Conservation (phyloP, 64 coral and sea anemone genomes). For the Montipora capricornis region DNA sequence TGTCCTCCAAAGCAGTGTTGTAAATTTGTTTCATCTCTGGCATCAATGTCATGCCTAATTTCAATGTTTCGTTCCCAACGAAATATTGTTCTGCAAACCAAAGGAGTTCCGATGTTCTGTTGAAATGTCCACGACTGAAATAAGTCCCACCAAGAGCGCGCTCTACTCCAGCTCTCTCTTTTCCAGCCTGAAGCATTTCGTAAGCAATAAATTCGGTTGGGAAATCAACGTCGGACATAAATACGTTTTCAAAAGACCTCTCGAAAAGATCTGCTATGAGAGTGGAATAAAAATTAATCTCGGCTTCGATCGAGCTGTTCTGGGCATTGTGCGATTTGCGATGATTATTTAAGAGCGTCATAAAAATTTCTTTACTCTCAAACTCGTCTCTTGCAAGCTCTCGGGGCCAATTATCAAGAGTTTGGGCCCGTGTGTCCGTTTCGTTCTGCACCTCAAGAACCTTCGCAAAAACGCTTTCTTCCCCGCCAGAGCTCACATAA, state of each 20-base stretch:
- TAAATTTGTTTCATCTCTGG: constrained; percentile 61
- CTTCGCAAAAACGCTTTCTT: background rate
- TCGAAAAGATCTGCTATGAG: constrained; percentile 50
- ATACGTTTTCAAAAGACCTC: constrained; percentile 9
- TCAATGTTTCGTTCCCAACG: constrained; percentile 31
- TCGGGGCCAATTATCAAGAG: background rate
- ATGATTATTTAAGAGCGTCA: constrained; percentile 4
- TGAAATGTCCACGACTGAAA: constrained; percentile 65
- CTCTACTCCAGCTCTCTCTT: constrained; percentile 60
- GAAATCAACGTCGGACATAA: background rate
- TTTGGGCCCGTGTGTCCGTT: background rate
- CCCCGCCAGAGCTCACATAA: constrained; percentile 64
- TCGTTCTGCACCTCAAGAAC: background rate
- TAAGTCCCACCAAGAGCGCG: constrained; percentile 72
- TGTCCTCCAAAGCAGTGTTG: constrained; percentile 13
- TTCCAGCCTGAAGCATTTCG: constrained; percentile 59
- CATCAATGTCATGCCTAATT: constrained; percentile 48
- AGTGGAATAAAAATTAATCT: constrained; percentile 53
- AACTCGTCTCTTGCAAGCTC: background rate
- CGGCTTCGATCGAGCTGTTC: constrained; percentile 37
- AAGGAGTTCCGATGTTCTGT: constrained; percentile 42
- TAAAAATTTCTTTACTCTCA: constrained; percentile 8
- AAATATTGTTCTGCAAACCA: constrained; percentile 65
- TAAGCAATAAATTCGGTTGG: constrained; percentile 58
- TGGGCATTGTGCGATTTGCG: background rate